Base-by-base conservation (phyloP, 2,888 invertebrate species). In the Neelides folsomi region DNA sequence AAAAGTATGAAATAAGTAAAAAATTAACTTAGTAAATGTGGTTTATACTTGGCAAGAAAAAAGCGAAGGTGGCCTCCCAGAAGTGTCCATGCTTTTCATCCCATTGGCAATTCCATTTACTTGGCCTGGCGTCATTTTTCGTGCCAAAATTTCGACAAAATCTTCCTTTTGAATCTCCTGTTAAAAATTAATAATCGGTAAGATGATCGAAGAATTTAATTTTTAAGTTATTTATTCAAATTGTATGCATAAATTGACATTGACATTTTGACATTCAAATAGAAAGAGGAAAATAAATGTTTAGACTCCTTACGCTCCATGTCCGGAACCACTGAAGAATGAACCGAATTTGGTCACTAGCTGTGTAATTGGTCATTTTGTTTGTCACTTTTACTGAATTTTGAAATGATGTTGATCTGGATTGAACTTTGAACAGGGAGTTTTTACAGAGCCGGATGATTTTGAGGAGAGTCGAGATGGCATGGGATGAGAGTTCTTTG, bases 11-110 rank as follows among this genome's bases (percentile, higher is more conserved):
- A 27, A 35, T 27, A 9, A 20, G 19, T 6, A 27, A 43, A 43
- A 44, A 44, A n/a, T n/a, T n/a, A n/a, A n/a, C n/a, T n/a, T n/a
- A n/a, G n/a, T n/a, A n/a, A n/a, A n/a, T n/a, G n/a, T n/a, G n/a
- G n/a, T n/a, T n/a, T n/a, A n/a, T 45, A 63, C 64, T 54, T 64
- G 64, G 52, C 64, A 64, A 9, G 59, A 48, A 55, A 64, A 64
- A 15, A 64, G 51, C 5, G 64, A 62, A 1, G 60, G 60, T 43
- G 60, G 54, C 36, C 54, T 47, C 1, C 55, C 49, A 13, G 54
- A 54, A 12, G 57, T 55, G 43, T 61, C 59, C 38, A 63, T 40
- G 18, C 49, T 53, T 38, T 63, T 51, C 42, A 63, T 41, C 16
- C 59, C 63, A 55, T 60, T 63, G 1, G 58, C 58, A 34, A 63